These are phyloP conservation scores for Nycticebus coucang DNA, from an alignment of 2,113 vertebrate species.

Conservation along the genomic window DNA sequence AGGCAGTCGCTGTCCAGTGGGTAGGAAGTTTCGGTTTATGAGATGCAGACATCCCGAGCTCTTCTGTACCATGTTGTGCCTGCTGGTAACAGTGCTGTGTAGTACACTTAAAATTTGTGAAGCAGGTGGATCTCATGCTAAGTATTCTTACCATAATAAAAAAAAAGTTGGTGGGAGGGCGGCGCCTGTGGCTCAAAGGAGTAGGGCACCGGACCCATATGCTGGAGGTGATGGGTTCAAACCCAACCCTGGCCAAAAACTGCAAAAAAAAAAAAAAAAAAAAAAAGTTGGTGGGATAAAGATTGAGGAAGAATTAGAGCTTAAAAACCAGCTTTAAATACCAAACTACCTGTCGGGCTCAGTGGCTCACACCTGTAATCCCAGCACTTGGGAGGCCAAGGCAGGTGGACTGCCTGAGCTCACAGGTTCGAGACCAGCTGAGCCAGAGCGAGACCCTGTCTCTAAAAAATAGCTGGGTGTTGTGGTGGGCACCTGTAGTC, in stretches of 20 bases:
- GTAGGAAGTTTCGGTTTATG: not conserved
- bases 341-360: not conserved
- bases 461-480: too few species aligned
- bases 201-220: too few species aligned
- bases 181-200: too few species aligned
- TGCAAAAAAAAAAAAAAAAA: too few species aligned
- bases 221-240: too few species aligned
- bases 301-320: not conserved
- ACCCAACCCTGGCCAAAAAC: too few species aligned
- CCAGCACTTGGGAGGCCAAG: too few species aligned
- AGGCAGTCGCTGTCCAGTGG: not conserved
- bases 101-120: not conserved
- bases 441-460: too few species aligned
- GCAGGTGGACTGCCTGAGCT: too few species aligned
- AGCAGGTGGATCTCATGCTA: not conserved
- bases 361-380: too few species aligned
- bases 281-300: not conserved
- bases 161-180: not conserved
- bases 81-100: not conserved
- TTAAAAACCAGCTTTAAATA: conserved; percentile 8
- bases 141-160: not conserved
- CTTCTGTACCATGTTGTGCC: fast-evolving
- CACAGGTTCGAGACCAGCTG: too few species aligned
- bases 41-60: not conserved
- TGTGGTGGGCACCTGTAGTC: too few species aligned